These are phyloP conservation scores for Agrotis clavis DNA, from an alignment of 2,888 invertebrate species.

Conservation along the genomic window DNA sequence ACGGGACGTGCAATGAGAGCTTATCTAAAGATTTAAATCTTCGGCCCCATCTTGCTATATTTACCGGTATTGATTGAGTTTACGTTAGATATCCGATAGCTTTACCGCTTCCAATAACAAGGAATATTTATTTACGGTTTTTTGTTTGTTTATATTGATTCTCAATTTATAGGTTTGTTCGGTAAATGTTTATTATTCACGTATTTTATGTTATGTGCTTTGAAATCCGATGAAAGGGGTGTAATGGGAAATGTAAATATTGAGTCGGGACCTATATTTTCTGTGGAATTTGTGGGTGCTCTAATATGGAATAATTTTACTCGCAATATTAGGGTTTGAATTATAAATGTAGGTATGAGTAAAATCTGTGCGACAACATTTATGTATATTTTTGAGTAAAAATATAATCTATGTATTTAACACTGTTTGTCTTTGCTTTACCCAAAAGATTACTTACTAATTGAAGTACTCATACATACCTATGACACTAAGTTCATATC, in stretches of 20 bases:
- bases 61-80: slow-evolving; percentile 63
- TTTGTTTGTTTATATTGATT: slow-evolving; percentile 31
- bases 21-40: not conserved
- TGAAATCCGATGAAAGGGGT: slow-evolving; percentile 19
- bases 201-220: slow-evolving; percentile 24
- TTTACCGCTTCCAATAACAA: slow-evolving; percentile 47
- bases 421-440: not conserved
- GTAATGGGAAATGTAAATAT: slow-evolving; percentile 17
- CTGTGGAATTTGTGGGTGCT: not conserved
- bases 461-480: not conserved
- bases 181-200: slow-evolving; percentile 38
- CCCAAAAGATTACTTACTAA: not conserved
- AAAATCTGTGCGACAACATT: not conserved
- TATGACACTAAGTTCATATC: not conserved
- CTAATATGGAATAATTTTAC: not conserved
- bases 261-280: not conserved
- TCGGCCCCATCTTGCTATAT: slow-evolving; percentile 45
- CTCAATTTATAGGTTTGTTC: slow-evolving; percentile 36
- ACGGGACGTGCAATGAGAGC: not conserved
- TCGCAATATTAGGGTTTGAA: not conserved
- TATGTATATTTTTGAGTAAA: not conserved
- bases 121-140: slow-evolving; percentile 54
- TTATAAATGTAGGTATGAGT: not conserved
- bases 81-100: slow-evolving; percentile 62
- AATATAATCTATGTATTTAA: too few relatives aligned